Conservation (phyloP, 1,140 invertebrate species). For the Drosophila obscura region DNA sequence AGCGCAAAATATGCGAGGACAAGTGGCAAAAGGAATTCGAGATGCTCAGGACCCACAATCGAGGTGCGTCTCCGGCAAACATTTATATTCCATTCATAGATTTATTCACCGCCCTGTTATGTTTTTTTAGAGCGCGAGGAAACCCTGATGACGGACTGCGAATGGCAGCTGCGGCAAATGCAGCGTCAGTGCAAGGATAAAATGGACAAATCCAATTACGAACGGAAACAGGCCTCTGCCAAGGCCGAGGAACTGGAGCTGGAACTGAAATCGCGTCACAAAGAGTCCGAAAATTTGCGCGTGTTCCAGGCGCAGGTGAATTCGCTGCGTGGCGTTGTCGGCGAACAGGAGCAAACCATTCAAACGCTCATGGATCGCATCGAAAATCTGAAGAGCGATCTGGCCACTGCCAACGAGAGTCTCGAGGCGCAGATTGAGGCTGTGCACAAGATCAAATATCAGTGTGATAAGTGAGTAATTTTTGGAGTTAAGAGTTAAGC, state of each 20-base stretch:
- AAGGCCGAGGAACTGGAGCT: constrained; percentile 84
- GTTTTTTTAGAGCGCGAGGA: constrained; percentile 85
- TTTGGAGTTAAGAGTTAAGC: not conserved
- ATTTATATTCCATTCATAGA: constrained; percentile 35
- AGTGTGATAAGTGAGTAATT: constrained; percentile 80
- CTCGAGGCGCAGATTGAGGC: constrained; percentile 86
- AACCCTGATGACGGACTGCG: constrained; percentile 88
- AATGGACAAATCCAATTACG: constrained; percentile 85
- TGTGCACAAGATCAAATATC: constrained; percentile 83
- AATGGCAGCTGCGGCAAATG: constrained; percentile 88
- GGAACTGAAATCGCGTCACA: constrained; percentile 84
- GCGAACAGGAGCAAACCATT: constrained; percentile 86
- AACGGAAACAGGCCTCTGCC: constrained; percentile 85
- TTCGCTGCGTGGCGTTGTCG: constrained; percentile 85
- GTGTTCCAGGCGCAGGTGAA: constrained; percentile 86
- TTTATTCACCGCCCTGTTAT: not conserved
- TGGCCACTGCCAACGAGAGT: constrained; percentile 85
- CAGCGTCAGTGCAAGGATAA: constrained; percentile 87
- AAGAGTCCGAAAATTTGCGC: constrained; percentile 85
- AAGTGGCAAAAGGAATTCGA: constrained; percentile 88
- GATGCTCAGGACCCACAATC: constrained; percentile 85
- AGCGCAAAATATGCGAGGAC: constrained; percentile 86
- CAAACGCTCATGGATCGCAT: constrained; percentile 85
- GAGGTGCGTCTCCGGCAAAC: constrained; percentile 36
- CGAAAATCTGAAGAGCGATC: constrained; percentile 84